Conservation (phyloP, 2,113 vertebrate genomes). For the Felis chaus region DNA sequence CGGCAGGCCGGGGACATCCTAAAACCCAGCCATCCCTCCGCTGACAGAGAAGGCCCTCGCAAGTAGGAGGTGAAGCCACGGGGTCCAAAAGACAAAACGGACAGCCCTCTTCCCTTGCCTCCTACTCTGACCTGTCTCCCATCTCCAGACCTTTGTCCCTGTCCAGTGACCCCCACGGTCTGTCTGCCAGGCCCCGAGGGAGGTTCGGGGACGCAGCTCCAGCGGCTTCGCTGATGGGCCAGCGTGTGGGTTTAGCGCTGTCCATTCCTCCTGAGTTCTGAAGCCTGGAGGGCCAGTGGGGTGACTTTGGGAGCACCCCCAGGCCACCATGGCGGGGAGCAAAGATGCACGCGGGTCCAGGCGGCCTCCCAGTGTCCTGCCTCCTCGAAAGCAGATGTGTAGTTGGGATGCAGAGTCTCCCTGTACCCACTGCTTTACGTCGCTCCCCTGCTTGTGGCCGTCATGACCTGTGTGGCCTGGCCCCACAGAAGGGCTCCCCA, state of each 20-base stretch:
- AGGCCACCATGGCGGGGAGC: rapidly evolving
- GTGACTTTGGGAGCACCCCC: neutral
- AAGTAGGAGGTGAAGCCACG: neutral
- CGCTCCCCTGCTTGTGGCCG: neutral
- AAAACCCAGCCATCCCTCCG: neutral
- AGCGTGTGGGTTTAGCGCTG: neutral
- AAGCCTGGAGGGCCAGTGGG: rapidly evolving
- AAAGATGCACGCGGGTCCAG: neutral
- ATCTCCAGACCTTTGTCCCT: neutral
- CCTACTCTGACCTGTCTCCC: neutral
- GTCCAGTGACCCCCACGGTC: neutral
- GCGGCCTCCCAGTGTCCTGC: rapidly evolving
- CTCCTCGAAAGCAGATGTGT: neutral
- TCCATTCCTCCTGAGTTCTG: neutral
- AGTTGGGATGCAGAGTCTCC: neutral
- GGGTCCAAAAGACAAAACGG: neutral
- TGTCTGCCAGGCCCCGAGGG: neutral
- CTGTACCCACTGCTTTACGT: rapidly evolving
- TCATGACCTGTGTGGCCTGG: neutral
- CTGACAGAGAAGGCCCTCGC: neutral
- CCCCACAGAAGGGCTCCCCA: neutral
- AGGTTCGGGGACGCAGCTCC: rapidly evolving
- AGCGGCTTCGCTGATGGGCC: neutral
- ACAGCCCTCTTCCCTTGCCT: neutral
- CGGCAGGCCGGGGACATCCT: neutral